These are phyloP conservation scores for Montipora capricornis DNA, from an alignment of 64 coral and sea anemone genomes.

Conservation along the genomic window DNA sequence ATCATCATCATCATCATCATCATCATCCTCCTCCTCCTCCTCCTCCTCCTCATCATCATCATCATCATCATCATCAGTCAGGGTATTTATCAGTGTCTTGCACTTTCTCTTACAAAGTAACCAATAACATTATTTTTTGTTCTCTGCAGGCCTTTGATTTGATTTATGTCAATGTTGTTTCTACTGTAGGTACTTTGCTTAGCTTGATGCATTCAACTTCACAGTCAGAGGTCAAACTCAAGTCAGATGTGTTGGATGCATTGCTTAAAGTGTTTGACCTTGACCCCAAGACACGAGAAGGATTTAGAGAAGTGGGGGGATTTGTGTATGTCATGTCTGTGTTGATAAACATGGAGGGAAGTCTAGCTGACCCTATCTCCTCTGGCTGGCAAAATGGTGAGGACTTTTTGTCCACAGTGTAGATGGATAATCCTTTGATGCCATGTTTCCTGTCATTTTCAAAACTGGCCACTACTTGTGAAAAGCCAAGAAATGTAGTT, in stretches of 20 bases:
- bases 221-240: conserved; percentile 74
- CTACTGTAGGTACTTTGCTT: conserved; percentile 77
- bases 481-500: too few relatives aligned
- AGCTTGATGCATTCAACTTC: conserved; percentile 81
- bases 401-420: not conserved
- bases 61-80: too few relatives aligned
- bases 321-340: conserved; percentile 98
- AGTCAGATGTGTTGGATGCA: conserved; percentile 88
- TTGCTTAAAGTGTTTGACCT: conserved; percentile 94
- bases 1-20: too few relatives aligned
- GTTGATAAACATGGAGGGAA: conserved; percentile 95
- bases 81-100: too few relatives aligned
- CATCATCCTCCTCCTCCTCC: too few relatives aligned
- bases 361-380: conserved; percentile 59
- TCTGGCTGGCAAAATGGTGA: conserved; percentile 73
- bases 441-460: too few relatives aligned
- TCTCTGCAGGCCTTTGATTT: not conserved
- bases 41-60: too few relatives aligned
- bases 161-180: not conserved
- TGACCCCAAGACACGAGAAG: conserved; percentile 90
- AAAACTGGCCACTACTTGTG: too few relatives aligned
- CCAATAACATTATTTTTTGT: not conserved
- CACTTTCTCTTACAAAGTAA: too few relatives aligned
- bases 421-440: too few relatives aligned
- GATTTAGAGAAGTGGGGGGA: conserved; percentile 97